Conservation (phyloP, 1,140 invertebrate species). For the Pseudomyrmex flavicornis region DNA sequence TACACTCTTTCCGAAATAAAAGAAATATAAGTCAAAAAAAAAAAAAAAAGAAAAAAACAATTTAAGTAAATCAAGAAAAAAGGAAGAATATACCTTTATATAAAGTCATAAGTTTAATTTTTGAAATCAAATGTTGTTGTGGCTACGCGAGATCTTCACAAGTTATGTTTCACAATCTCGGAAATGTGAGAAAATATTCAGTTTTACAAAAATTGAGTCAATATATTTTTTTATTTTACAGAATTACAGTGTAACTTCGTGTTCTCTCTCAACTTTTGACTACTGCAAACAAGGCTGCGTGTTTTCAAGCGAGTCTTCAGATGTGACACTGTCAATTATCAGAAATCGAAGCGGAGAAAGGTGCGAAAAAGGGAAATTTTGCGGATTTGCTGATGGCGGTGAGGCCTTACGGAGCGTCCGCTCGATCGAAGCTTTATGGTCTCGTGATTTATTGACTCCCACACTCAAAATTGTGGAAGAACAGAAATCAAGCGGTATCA, state of each 20-base stretch:
- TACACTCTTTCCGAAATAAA: not conserved
- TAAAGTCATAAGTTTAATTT: not conserved
- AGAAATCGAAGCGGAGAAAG: slow-evolving; percentile 7
- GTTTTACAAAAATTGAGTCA: not conserved
- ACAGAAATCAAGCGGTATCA: not conserved
- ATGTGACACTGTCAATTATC: not conserved
- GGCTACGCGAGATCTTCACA: not conserved
- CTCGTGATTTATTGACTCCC: slow-evolving; percentile 19
- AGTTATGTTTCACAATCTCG: not conserved
- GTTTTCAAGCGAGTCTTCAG: slow-evolving; percentile 15
- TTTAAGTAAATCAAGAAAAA: not conserved
- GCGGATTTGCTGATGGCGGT: not conserved
- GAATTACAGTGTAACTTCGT: slow-evolving; percentile 14
- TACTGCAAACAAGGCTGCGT: not conserved
- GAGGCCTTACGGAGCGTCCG: not conserved
- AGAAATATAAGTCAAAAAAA: not conserved
- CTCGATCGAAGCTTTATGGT: slow-evolving; percentile 14
- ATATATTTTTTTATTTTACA: not conserved
- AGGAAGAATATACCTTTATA: not conserved
- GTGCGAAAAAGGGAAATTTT: not conserved
- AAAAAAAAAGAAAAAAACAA: too few relatives aligned
- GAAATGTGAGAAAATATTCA: too few relatives aligned
- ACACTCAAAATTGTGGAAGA: not conserved
- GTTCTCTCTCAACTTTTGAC: not conserved
- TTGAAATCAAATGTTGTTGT: not conserved